A percentile compares a stretch with the other conserved stretches of the same genome.
Evolutionary conservation across 2,797 vertebrate species (phyloP).

Genomic region (Australoheros facetus): DNA sequence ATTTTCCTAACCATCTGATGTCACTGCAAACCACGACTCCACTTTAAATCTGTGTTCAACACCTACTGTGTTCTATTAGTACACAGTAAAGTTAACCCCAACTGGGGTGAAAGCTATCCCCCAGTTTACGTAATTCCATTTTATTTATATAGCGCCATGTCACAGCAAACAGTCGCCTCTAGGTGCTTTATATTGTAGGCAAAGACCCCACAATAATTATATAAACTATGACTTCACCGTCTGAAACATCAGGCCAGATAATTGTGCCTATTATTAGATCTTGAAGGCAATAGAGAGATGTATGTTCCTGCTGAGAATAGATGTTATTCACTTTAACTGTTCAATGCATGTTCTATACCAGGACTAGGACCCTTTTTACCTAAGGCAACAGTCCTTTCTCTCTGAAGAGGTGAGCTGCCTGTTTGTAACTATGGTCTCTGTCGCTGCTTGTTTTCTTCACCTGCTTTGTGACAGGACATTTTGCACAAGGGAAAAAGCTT

Average conservation of each 20-base stretch:
- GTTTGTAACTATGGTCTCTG: not conserved
- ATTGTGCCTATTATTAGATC: not conserved
- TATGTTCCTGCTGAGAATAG: not conserved
- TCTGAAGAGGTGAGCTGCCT: not conserved
- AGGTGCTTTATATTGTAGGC: too few species aligned
- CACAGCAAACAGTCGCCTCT: too few species aligned
- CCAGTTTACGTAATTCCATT: not conserved
- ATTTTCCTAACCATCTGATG: not conserved
- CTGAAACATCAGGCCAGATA: not conserved
- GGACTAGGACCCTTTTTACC: not conserved
- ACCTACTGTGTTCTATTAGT: not conserved
- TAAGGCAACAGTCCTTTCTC: not conserved
- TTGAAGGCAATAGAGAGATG: not conserved
- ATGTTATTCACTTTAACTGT: not conserved
- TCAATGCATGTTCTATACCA: not conserved
- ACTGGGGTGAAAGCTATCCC: not conserved
- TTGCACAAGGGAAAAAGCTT: constrained; percentile 25
- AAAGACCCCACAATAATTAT: too few species aligned
- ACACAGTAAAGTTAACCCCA: not conserved
- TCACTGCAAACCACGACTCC: not conserved
- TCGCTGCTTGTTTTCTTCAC: constrained; percentile 33
- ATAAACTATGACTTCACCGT: not conserved
- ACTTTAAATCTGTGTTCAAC: not conserved
- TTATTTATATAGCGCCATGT: too few species aligned
- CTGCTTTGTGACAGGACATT: constrained; percentile 38